These are phyloP conservation scores for Parnassius apollo DNA, from an alignment of 2,888 invertebrate genomes.

Conservation along the genomic window DNA sequence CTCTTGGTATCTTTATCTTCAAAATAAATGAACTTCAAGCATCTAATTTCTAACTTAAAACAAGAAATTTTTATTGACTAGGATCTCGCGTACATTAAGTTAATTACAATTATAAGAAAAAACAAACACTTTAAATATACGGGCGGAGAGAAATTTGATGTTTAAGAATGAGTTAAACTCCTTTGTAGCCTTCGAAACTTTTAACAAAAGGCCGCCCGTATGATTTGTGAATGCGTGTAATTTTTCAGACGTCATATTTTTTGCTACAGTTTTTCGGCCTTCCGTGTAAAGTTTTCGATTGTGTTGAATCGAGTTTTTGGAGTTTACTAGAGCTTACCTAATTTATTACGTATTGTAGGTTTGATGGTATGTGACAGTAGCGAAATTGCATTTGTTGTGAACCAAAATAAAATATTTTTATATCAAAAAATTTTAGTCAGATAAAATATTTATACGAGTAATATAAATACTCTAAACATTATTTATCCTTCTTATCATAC, in stretches of 20 bases:
- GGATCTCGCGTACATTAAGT: constrained; percentile 17
- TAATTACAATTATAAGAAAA: constrained; percentile 30
- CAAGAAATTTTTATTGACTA: constrained; percentile 27
- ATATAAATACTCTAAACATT: too few species aligned
- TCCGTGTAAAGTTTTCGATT: constrained; percentile 73
- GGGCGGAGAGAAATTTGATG: constrained; percentile 53
- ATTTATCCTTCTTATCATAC: too few species aligned
- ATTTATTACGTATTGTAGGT: constrained; percentile 61
- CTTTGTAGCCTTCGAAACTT: constrained; percentile 70
- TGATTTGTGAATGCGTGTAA: constrained; percentile 81
- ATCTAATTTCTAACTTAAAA: not conserved
- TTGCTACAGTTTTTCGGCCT: constrained; percentile 69
- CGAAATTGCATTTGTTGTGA: constrained; percentile 51
- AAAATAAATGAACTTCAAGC: not conserved
- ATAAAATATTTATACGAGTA: too few species aligned
- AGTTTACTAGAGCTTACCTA: constrained; percentile 60
- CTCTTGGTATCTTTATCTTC: not conserved
- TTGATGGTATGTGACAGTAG: constrained; percentile 61
- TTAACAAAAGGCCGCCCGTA: constrained; percentile 73
- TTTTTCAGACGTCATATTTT: constrained; percentile 80
- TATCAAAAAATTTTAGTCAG: too few species aligned
- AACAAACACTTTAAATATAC: constrained; percentile 47
- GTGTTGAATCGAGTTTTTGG: constrained; percentile 68
- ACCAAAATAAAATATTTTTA: constrained; percentile 25
- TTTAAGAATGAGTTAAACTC: constrained; percentile 69